These are phyloP conservation scores for Rhagologus leucostigma DNA, from an alignment of 2,113 vertebrate species.

Conservation along the genomic window DNA sequence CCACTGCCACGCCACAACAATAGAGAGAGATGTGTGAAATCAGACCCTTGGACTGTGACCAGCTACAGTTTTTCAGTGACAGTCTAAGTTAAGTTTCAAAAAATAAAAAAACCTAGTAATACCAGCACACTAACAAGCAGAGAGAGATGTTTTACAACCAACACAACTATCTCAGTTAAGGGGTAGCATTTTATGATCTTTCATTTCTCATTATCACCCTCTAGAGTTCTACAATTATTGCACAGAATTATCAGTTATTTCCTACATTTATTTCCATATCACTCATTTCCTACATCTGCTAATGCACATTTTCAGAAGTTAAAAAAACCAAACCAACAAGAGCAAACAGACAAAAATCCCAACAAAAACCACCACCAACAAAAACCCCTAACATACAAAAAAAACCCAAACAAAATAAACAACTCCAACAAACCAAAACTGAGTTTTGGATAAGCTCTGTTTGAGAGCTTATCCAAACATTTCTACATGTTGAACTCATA, in stretches of 20 bases:
- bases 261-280: not conserved
- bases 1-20: not conserved
- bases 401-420: not conserved
- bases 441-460: not conserved
- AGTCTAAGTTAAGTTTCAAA: not conserved
- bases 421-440: not conserved
- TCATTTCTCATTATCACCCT: not conserved
- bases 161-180: not conserved
- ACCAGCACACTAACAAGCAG: not conserved
- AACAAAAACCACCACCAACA: not conserved
- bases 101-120: not conserved
- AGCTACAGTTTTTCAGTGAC: not conserved
- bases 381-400: no score
- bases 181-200: not conserved
- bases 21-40: not conserved
- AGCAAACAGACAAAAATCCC: not conserved
- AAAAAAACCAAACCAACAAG: not conserved
- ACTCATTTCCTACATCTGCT: not conserved
- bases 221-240: not conserved
- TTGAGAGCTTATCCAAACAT: not conserved
- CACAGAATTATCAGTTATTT: not conserved
- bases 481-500: not conserved
- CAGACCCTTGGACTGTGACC: not conserved
- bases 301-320: not conserved
- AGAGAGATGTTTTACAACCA: not conserved